Conservation (phyloP, 2,113 vertebrate species). For the Dipodomys merriami region DNA sequence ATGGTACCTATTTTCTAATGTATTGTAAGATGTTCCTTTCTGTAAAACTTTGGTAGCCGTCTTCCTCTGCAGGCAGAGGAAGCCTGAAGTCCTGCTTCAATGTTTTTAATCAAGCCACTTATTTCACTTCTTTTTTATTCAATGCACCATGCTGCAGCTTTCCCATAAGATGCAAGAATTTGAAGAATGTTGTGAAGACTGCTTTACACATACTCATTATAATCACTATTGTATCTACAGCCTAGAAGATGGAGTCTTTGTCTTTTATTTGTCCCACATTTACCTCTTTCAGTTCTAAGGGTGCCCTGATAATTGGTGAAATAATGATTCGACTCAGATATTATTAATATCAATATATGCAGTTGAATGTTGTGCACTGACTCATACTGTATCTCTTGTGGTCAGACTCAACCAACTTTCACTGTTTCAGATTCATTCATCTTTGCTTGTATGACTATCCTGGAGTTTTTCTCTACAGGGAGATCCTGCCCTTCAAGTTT, state of each 20-base stretch:
- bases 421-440: neutral
- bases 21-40: neutral
- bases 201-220: neutral
- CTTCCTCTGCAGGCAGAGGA: neutral
- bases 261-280: neutral
- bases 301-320: neutral
- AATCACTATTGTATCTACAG: neutral
- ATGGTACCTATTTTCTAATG: neutral
- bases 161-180: neutral
- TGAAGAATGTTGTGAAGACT: neutral
- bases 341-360: neutral
- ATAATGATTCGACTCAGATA: neutral
- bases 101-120: neutral
- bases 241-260: neutral
- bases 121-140: neutral
- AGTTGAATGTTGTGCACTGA: neutral
- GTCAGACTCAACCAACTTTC: slow-evolving; percentile 16
- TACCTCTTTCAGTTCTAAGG: neutral
- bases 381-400: neutral
- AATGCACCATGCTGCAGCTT: neutral
- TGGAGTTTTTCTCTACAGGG: too few species aligned
- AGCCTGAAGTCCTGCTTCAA: neutral
- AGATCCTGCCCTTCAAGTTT: too few species aligned
- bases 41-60: neutral
- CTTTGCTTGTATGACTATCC: neutral